Conservation (phyloP, 2,797 vertebrate species). For the Epinephelus coioides region DNA sequence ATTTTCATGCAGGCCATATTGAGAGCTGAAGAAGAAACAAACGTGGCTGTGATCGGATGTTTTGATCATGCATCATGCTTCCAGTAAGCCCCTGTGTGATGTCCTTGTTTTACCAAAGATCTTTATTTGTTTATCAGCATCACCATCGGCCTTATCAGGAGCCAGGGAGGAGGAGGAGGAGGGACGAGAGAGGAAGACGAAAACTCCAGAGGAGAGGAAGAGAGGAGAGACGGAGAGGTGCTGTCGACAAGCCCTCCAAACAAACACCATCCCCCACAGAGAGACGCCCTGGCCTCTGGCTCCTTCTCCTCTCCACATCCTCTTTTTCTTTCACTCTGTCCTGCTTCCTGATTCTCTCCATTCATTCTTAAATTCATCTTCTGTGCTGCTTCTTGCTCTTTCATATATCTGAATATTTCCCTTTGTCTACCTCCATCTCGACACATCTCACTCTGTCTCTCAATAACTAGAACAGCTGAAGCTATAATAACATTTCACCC, state of each 20-base stretch:
- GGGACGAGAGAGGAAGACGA: conserved; percentile 35
- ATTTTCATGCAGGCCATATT: background rate
- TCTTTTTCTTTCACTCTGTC: conserved; percentile 1
- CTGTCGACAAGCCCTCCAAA: conserved; percentile 63
- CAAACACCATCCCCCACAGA: conserved; percentile 55
- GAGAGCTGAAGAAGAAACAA: background rate
- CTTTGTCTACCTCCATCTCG: conserved; percentile 20
- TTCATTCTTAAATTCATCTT: background rate
- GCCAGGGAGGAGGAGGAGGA: conserved; percentile 32
- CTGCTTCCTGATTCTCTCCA: background rate
- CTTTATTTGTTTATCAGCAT: conserved; percentile 63
- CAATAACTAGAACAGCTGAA: conserved; percentile 61
- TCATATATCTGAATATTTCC: background rate
- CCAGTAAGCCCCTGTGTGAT: conserved; percentile 56
- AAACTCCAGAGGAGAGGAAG: conserved; percentile 47
- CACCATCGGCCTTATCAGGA: conserved; percentile 76
- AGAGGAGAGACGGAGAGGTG: conserved; percentile 61
- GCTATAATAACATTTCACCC: conserved; percentile 80
- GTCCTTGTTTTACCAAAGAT: conserved; percentile 64
- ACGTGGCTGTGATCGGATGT: background rate
- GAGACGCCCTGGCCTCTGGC: conserved; percentile 30
- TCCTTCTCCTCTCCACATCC: conserved; percentile 17
- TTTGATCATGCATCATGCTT: conserved; percentile 32
- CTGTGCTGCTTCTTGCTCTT: background rate
- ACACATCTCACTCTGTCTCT: conserved; percentile 47